phyloP scores from a whole-genome alignment of 2,888 invertebrate species.

The Cheilosia pagana region DNA sequence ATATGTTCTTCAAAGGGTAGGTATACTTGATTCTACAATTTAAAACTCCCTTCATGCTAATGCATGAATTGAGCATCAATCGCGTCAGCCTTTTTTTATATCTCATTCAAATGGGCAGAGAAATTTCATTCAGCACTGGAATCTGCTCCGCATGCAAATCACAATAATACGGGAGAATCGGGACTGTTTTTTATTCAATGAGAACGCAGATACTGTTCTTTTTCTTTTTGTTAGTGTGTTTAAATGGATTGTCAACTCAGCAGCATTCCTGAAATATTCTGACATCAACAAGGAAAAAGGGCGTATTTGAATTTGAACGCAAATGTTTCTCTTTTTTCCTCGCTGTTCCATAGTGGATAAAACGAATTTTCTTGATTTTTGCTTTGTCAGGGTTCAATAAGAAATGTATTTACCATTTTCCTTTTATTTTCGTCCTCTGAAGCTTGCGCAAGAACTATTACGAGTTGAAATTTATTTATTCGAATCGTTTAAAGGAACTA shows the following conservation, averaged over 20 bases:
- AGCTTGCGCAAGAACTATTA: conserved; percentile 24
- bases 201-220: conserved; percentile 57
- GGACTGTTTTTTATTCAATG: conserved; percentile 45
- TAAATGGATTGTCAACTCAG: conserved; percentile 72
- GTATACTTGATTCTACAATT: conserved; percentile 40
- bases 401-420: conserved; percentile 35
- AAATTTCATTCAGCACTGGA: conserved; percentile 66
- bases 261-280: conserved; percentile 70
- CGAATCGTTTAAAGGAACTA: conserved; percentile 2
- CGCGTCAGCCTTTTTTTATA: conserved; percentile 63
- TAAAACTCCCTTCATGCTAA: conserved; percentile 44
- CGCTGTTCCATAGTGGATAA: background rate
- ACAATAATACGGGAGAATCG: conserved; percentile 23
- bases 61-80: conserved; percentile 66
- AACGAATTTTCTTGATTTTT: conserved; percentile 20
- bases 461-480: conserved; percentile 26
- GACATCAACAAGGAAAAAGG: conserved; percentile 64
- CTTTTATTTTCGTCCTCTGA: conserved; percentile 10
- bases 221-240: conserved; percentile 51
- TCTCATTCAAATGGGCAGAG: conserved; percentile 60
- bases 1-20: conserved; percentile 1
- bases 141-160: conserved; percentile 62
- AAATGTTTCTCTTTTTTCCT: conserved; percentile 35
- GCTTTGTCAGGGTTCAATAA: conserved; percentile 36
- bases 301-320: conserved; percentile 59